Evolutionary conservation across 1,140 invertebrate genomes (phyloP).

Genomic region (Drosophila willistoni): DNA sequence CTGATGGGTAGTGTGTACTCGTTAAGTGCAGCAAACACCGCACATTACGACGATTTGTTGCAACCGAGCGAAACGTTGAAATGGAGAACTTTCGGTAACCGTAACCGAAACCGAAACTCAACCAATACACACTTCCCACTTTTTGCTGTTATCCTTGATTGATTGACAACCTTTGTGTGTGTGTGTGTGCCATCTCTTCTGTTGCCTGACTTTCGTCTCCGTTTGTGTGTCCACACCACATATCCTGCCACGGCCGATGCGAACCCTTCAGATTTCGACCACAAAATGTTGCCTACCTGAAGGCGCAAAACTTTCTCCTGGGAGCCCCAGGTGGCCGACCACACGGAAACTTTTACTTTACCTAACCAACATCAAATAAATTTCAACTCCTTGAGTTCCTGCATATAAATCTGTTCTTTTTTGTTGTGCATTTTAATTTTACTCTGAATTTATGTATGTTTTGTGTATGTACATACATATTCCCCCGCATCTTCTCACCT

Average conservation of each 20-base stretch:
- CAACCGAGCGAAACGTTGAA: constrained; percentile 48
- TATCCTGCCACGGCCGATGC: constrained; percentile 33
- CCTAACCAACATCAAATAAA: constrained; percentile 18
- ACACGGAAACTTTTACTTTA: constrained; percentile 24
- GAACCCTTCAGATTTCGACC: constrained; percentile 12
- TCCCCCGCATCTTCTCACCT: constrained; percentile 33
- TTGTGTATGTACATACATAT: constrained; percentile 30
- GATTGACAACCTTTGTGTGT: constrained; percentile 55
- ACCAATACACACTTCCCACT: constrained; percentile 12
- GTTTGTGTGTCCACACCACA: constrained; percentile 28
- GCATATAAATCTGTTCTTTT: constrained; percentile 42
- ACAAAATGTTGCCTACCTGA: constrained; percentile 51
- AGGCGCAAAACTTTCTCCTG: constrained; percentile 59
- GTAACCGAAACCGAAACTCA: constrained; percentile 1
- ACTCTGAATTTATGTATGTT: constrained; percentile 9
- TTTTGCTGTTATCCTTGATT: constrained; percentile 41
- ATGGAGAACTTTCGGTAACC: constrained; percentile 37
- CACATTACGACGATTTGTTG: constrained; percentile 71
- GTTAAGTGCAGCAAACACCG: constrained; percentile 75
- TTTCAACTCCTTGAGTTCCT: constrained; percentile 15
- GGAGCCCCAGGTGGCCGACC: constrained; percentile 28
- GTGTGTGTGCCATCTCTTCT: neutral
- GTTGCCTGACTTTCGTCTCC: neutral
- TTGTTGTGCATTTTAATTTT: constrained; percentile 18
- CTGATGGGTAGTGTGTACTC: constrained; percentile 34